phyloP scores from a whole-genome alignment of 1,140 invertebrate species.

The Bathynomus jamesi region DNA sequence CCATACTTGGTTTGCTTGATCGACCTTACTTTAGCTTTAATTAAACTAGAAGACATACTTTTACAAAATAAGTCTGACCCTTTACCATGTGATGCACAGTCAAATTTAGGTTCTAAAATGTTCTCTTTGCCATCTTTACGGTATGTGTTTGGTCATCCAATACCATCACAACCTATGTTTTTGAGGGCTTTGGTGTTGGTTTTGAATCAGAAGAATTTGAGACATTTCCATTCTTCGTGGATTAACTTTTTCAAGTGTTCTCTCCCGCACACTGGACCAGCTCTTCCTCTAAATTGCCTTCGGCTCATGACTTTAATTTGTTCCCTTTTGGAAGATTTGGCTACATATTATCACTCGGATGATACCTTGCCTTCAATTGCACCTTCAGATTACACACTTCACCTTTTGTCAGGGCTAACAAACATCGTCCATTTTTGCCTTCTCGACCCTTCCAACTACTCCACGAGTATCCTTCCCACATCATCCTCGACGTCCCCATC shows the following conservation, averaged over 20 bases:
- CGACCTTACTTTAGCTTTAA: conserved; percentile 61
- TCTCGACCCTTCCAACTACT: conserved; percentile 41
- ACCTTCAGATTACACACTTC: conserved; percentile 32
- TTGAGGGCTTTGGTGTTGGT: conserved; percentile 70
- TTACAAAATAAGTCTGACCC: conserved; percentile 16
- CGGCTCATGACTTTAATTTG: conserved; percentile 27
- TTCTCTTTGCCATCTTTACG: conserved; percentile 30
- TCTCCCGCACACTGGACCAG: conserved; percentile 62
- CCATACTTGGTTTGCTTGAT: conserved; percentile 68
- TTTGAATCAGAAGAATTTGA: conserved; percentile 42
- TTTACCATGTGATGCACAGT: conserved; percentile 6
- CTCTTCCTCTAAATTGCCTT: conserved; percentile 54
- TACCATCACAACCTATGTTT: conserved; percentile 79
- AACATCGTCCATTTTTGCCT: conserved; percentile 52
- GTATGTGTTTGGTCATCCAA: conserved; percentile 56
- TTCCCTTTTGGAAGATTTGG: conserved; percentile 55
- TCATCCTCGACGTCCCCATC: conserved; percentile 48
- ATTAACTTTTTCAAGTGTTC: conserved; percentile 67
- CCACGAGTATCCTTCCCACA: background rate
- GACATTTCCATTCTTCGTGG: conserved; percentile 71
- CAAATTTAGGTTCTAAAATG: conserved; percentile 41
- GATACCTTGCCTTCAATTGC: conserved; percentile 3
- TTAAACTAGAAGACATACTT: conserved; percentile 61
- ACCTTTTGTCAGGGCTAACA: conserved; percentile 55
- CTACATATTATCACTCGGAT: conserved; percentile 44